Evolutionary conservation across 2,888 invertebrate species (phyloP), one percentile per base, ranked within the genome.

Genomic region (Coenonympha arcania): DNA sequence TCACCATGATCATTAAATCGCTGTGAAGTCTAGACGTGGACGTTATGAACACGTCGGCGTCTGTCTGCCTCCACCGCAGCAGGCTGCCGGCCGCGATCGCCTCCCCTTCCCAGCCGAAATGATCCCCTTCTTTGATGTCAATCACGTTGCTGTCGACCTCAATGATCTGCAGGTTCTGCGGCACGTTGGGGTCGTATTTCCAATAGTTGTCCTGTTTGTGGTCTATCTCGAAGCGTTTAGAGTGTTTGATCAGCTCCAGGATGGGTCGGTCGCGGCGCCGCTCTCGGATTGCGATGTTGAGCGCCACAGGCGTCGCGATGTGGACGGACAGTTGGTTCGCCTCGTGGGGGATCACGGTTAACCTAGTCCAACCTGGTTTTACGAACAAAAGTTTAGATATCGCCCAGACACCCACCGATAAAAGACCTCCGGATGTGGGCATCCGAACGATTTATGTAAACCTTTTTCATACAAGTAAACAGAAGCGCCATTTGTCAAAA

Each of bases 1-100:
- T 76, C 53, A 83, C 86, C 83, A 84, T 75, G 54, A 86, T 80
- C 76, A 82, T 78, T 43, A 86, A 63, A 59, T 84, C 84, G 0
- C 77, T 75, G 46, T 79, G 77, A 9, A 85, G 66, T 30, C 70
- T 68, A 2, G 85, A 81, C 6, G 71, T 61, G 0, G 83, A 73
- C 6, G 76, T 66, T 55, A 86, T 74, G 45, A 61, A 64, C 9
- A 85, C 68, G 47, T 85, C 83, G 9, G 73, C 60, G 44, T 79
- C 79, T 0, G 79, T 83, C 47, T 75, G 76, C 28, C 60, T 73
- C 83, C 83, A 85, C 2, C 65, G 68, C 16, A 85, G 58, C 1
- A 82, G 54, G 1, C 79, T 74, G 1, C 84, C 84, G 0, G 79
- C 79, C 0, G 78, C 78, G 4, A 81, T 81, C 13, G 72, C 74